Conservation (phyloP, 2,797 vertebrate genomes). For the Chaetophractus vellerosus region DNA sequence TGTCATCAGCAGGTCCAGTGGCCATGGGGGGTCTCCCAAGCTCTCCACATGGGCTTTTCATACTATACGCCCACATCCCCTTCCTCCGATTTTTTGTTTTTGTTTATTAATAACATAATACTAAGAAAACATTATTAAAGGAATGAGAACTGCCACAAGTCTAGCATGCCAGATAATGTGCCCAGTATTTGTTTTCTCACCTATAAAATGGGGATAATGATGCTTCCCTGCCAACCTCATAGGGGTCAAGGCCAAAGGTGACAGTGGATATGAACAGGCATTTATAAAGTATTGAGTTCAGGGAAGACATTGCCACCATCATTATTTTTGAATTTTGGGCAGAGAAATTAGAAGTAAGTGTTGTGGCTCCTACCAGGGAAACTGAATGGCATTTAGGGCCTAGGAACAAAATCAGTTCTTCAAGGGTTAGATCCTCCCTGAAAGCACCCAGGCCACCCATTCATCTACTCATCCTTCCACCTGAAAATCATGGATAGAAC, state of each 20-base stretch:
- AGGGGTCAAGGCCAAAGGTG: neutral
- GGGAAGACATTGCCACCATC: neutral
- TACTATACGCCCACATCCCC: too few relatives aligned
- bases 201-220: too few relatives aligned
- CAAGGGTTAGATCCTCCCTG: neutral
- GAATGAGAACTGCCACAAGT: neutral
- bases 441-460: neutral
- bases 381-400: neutral
- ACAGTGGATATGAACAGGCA: neutral
- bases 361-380: neutral
- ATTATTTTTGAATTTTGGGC: neutral
- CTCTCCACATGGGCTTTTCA: accelerated
- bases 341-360: neutral
- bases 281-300: neutral
- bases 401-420: neutral
- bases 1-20: neutral
- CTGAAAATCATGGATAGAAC: neutral
- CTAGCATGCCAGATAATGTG: neutral
- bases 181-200: neutral
- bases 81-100: neutral
- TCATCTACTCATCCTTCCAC: neutral
- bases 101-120: neutral
- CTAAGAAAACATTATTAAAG: neutral
- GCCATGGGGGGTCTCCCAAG: neutral
- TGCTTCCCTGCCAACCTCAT: neutral